Conservation (phyloP, 1,140 invertebrate genomes). For the Fopius arisanus region DNA sequence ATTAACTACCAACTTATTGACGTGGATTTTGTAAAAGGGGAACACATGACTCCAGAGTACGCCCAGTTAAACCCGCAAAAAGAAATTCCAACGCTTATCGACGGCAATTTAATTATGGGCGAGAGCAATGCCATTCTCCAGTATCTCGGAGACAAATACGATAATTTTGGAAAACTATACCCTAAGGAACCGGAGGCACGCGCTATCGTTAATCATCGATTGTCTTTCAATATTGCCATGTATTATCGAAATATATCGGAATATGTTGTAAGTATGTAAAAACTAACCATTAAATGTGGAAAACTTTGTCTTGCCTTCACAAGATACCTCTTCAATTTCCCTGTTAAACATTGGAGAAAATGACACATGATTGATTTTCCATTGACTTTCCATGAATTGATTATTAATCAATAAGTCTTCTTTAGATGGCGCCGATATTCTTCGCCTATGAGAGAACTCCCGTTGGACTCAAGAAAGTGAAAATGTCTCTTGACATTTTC, state of each 20-base stretch:
- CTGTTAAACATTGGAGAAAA: too few species aligned
- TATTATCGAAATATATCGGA: constrained; percentile 77
- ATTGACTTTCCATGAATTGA: neutral
- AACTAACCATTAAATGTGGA: too few species aligned
- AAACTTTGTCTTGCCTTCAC: too few species aligned
- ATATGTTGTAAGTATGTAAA: constrained; percentile 70
- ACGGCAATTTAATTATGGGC: constrained; percentile 74
- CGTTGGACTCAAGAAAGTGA: constrained; percentile 70
- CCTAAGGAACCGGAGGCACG: constrained; percentile 72
- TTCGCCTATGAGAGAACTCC: constrained; percentile 75
- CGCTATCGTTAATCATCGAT: constrained; percentile 77
- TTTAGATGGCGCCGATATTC: constrained; percentile 75
- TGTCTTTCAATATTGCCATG: constrained; percentile 78
- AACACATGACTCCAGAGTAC: constrained; percentile 76
- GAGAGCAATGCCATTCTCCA: constrained; percentile 81
- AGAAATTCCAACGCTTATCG: constrained; percentile 79
- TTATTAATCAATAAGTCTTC: constrained; percentile 32
- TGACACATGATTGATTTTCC: constrained; percentile 16
- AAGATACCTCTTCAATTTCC: too few species aligned
- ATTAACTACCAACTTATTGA: constrained; percentile 72
- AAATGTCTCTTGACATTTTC: constrained; percentile 72
- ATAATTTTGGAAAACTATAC: constrained; percentile 71
- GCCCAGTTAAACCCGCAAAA: constrained; percentile 74
- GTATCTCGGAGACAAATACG: constrained; percentile 79
- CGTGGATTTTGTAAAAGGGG: constrained; percentile 73